Percentiles rank a stretch among this genome's conserved stretches.
Evolutionary conservation across 2,113 vertebrate species (phyloP).

Genomic region (Tachysurus fulvidraco): DNA sequence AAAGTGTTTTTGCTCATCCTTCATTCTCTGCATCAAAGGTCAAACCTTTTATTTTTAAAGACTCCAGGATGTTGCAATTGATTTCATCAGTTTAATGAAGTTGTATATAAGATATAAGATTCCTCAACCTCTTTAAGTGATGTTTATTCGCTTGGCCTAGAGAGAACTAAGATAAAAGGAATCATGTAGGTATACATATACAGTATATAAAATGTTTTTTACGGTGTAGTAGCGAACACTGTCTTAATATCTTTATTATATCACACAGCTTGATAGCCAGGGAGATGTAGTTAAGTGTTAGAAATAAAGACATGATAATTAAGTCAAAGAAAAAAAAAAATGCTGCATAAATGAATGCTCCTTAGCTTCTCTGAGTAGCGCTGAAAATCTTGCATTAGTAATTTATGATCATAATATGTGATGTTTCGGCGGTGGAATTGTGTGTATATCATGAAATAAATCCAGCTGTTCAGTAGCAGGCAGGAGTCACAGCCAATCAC

Average conservation of each 20-base stretch:
- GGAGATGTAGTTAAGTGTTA: background rate
- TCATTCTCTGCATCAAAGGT: conserved; percentile 25
- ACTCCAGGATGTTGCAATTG: background rate
- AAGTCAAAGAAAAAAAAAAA: background rate
- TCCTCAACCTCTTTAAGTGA: background rate
- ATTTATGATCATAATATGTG: background rate
- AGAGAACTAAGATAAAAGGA: background rate
- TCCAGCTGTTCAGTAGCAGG: background rate
- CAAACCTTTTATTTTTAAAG: background rate
- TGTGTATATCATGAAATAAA: background rate
- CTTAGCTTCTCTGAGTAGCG: background rate
- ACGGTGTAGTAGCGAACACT: background rate
- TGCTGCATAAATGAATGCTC: background rate
- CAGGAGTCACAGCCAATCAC: background rate
- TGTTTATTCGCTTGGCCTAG: background rate
- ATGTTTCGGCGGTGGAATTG: no score
- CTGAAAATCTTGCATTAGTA: background rate
- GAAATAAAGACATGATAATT: background rate
- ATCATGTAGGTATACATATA: background rate
- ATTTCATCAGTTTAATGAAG: background rate
- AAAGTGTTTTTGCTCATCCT: conserved; percentile 34
- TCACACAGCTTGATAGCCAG: background rate
- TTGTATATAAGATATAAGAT: background rate
- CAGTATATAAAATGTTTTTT: background rate
- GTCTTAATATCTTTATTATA: background rate